Base-by-base conservation (phyloP, 2,888 invertebrate genomes). In the Micoletzkya japonica region DNA sequence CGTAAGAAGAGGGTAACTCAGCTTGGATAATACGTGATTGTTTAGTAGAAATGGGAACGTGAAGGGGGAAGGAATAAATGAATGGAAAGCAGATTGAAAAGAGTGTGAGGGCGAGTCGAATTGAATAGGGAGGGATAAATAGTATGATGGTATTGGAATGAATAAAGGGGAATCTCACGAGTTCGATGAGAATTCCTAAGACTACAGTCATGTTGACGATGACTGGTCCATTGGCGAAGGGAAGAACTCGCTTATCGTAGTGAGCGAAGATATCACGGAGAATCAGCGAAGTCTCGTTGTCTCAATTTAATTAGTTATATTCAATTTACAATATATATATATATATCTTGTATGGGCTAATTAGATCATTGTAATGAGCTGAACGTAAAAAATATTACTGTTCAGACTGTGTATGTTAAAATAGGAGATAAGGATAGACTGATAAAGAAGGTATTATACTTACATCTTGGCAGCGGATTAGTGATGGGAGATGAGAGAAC, bases 141-240 rank as follows among this genome's bases (percentile, higher is more conserved):
- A 14, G 20, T 52, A 52, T 52, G 52, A 54, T n/a, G 14, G 28
- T 7, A 34, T 36, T 37, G 36, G 30, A 36, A 30, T 4, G n/a
- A n/a, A n/a, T n/a, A n/a, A n/a, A 39, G 14, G 4, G 20, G 20
- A 2, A n/a, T 34, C 73, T 28, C n/a, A 80, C 81, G 71, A 82
- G 70, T 70, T 82, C 82, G 44, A 82, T 81, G 30, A 82, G 72
- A 52, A 82, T 82, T 3, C 79, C 82, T 30, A 82, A 63, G 0
- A 82, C 82, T 54, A 82, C 80, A 7, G 82, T 81, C 81, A 81
- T 81, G 58, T 82, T 77, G 39, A 82, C 73, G 20, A 79, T 66
- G 17, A 82, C 82, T 20, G 82, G 82, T 50, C 77, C 79, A 56
- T 78, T 75, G 32, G 78, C 75, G 67, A 76, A 79, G 2, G 82